A percentile compares a stretch with the other conserved stretches of the same genome.
phyloP scores from a whole-genome alignment of 2,797 vertebrate genomes.

The Fringilla coelebs region DNA sequence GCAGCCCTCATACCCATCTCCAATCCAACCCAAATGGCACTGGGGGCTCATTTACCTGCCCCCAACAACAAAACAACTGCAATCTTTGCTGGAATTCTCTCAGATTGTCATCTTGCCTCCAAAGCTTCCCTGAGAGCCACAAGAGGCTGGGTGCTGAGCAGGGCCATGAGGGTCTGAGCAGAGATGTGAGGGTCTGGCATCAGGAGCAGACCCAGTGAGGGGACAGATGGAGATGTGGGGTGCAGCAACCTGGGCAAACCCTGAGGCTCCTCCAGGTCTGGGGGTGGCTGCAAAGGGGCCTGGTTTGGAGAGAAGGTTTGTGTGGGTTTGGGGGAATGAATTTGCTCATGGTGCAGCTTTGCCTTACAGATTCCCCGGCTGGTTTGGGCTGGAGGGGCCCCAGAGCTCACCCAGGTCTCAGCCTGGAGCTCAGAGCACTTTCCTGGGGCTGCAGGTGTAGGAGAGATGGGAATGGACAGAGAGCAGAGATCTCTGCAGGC shows the following conservation, averaged over 20 bases:
- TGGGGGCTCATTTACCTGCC: not conserved
- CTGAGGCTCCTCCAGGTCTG: accelerated
- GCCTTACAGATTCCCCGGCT: not conserved
- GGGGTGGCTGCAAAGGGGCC: not conserved
- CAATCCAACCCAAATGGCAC: not conserved
- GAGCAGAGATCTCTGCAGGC: no score
- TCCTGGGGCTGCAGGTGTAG: not conserved
- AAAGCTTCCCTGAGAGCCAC: not conserved
- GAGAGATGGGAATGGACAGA: no score
- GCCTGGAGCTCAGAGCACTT: not conserved
- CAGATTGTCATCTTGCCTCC: not conserved
- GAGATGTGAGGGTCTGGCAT: no score
- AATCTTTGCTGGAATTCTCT: not conserved
- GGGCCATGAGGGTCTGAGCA: no score
- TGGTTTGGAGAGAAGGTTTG: not conserved
- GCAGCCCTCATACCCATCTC: not conserved
- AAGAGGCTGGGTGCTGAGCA: not conserved
- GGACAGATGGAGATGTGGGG: not conserved
- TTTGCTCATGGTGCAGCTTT: not conserved
- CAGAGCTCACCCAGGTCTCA: not conserved
- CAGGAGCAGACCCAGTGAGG: accelerated
- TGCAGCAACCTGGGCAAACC: not conserved
- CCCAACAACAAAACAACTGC: not conserved
- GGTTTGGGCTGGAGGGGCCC: not conserved
- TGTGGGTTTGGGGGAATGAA: not conserved